A percentile compares a stretch with the other conserved stretches of the same genome.
These are phyloP conservation scores for Rynchops niger DNA, from an alignment of 2,113 vertebrate genomes.

Conservation along the genomic window DNA sequence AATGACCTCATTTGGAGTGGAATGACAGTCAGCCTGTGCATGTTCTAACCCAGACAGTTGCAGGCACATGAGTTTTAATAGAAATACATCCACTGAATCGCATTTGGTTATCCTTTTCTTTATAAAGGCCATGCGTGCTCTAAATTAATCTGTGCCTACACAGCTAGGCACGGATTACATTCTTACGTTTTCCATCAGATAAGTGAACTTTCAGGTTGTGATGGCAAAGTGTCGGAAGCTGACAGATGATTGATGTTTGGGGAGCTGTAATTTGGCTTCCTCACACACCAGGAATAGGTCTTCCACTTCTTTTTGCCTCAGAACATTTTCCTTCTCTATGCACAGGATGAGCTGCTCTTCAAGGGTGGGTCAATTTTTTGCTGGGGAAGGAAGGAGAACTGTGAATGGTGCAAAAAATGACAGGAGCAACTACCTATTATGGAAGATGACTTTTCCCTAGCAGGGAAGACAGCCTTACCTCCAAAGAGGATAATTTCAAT, in stretches of 20 bases:
- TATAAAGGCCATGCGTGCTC: background rate
- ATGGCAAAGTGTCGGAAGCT: background rate
- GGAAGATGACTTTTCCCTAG: background rate
- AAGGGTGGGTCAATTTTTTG: background rate
- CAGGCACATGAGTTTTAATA: slow-evolving; percentile 25
- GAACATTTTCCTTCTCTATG: background rate
- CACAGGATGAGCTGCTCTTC: background rate
- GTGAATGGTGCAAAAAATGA: background rate
- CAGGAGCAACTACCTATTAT: background rate
- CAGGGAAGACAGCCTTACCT: background rate
- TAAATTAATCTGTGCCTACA: background rate
- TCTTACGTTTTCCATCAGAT: background rate
- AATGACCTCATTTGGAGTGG: slow-evolving; percentile 10
- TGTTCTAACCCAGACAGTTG: slow-evolving; percentile 26
- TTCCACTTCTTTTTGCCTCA: background rate
- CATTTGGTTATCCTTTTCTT: background rate
- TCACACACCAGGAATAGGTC: background rate
- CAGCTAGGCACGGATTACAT: background rate
- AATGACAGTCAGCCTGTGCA: background rate
- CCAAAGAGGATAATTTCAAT: background rate
- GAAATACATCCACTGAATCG: background rate
- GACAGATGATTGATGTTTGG: background rate
- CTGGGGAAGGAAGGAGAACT: background rate
- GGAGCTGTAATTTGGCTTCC: background rate
- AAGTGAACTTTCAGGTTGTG: background rate